Percentiles rank a stretch among this genome's conserved stretches.
Evolutionary conservation across 2,888 invertebrate species (phyloP).

Genomic region (Brachyptera putata): DNA sequence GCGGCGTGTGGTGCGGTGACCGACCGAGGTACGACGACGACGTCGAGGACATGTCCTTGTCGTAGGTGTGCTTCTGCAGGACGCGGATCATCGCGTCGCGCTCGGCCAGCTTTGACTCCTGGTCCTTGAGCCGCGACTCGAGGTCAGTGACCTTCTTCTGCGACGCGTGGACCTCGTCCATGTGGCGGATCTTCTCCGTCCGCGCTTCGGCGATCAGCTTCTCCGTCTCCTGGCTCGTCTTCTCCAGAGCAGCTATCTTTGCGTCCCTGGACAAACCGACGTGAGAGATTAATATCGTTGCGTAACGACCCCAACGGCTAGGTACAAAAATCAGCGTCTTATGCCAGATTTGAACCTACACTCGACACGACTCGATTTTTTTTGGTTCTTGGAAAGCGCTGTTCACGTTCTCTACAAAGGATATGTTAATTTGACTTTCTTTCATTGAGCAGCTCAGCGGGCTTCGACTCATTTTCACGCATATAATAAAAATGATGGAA

Average conservation of each 20-base stretch:
- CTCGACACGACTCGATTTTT: too few relatives aligned
- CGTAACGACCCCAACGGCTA: too few relatives aligned
- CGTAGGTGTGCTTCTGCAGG: conserved; percentile 73
- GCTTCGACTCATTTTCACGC: too few relatives aligned
- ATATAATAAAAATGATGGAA: too few relatives aligned
- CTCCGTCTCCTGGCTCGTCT: conserved; percentile 78
- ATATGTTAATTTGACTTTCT: too few relatives aligned
- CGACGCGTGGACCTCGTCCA: conserved; percentile 83
- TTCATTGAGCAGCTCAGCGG: too few relatives aligned
- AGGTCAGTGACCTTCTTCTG: conserved; percentile 82
- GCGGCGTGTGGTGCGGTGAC: conserved; percentile 51
- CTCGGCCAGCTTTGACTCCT: conserved; percentile 83
- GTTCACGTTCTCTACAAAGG: too few relatives aligned
- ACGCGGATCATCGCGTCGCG: conserved; percentile 88
- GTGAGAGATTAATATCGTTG: conserved; percentile 18
- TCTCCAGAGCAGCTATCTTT: conserved; percentile 78
- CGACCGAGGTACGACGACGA: conserved; percentile 46
- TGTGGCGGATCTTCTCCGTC: conserved; percentile 79
- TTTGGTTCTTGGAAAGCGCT: too few relatives aligned
- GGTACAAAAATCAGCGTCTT: too few relatives aligned
- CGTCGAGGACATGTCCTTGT: conserved; percentile 56
- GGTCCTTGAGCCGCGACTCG: conserved; percentile 82
- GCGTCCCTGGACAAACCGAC: conserved; percentile 69
- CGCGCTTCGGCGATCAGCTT: conserved; percentile 81
- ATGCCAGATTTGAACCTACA: too few relatives aligned